Base-by-base conservation (phyloP, 1,140 invertebrate genomes). In the Trichonephila clavipes region DNA sequence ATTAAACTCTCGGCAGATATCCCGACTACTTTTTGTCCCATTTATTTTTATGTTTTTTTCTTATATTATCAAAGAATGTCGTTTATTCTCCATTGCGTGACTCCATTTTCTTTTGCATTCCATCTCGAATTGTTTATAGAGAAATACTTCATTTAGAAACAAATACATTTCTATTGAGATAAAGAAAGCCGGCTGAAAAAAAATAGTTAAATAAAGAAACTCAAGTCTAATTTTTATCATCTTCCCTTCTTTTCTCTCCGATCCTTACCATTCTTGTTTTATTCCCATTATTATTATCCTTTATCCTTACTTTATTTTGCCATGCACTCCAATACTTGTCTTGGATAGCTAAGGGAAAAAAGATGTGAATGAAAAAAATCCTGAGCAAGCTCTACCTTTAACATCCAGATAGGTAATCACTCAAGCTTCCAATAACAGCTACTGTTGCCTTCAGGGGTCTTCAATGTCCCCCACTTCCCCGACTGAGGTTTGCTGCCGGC, bases 401-500 rank as follows among this genome's bases (percentile, higher is more conserved):
- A 85, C 83, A 66, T 62, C 61, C 18, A 28, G 19, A 21, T 19
- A 24, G 86, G 86, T 88, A 88, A 88, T 88, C 86, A 88, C 86
- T 88, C 86, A 88, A 19, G 28, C 24, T 64, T 88, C 86, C 86
- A 88, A 88, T 88, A 88, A 88, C 86, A 88, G 59, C 62, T 21
- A 18, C 34, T 44, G 62, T 61, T 24, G 86, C 86, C 86, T 88
- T 66, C 24, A 21, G 86, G 86, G 61, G 34, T 18, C 24, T 51
- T 7, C 51, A 51, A 7, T 51, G 51, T 51, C 51, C 51, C 44
- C 51, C 51, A 10, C 61, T 51, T 24, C 28, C 21, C 85, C 58
- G 4, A 21, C 86, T 88, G 86, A 88, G 86, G 86, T 66, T 88
- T 24, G 44, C 34, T 40, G 51, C 44, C 83, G 58, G 83, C 83